These are phyloP conservation scores for Bradypus variegatus DNA, from an alignment of 2,797 vertebrate species.

Conservation along the genomic window DNA sequence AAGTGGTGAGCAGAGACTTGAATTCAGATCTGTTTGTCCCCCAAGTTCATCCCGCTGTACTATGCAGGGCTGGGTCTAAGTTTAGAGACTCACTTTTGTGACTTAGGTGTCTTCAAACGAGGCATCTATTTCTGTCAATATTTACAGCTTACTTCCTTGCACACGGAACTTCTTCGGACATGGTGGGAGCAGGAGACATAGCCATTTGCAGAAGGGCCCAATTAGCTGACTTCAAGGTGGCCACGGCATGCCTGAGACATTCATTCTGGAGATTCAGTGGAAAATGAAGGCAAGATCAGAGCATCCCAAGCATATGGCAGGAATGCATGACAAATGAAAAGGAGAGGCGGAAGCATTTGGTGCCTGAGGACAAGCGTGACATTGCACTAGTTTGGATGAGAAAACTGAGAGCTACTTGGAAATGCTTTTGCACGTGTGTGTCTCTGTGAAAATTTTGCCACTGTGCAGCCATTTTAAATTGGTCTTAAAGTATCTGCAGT, in stretches of 20 bases:
- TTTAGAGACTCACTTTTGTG: neutral
- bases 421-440: neutral
- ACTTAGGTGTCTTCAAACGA: neutral
- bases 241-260: neutral
- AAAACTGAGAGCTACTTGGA: neutral
- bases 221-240: conserved; percentile 26
- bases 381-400: neutral
- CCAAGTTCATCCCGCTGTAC: neutral
- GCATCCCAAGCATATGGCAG: neutral
- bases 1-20: neutral
- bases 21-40: neutral
- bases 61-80: accelerated
- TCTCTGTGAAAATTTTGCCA: neutral
- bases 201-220: conserved; percentile 8
- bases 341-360: neutral
- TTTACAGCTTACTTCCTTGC: neutral
- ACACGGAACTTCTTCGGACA: neutral
- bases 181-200: neutral
- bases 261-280: conserved; percentile 36
- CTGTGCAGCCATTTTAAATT: neutral
- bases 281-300: conserved; percentile 24
- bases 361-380: neutral
- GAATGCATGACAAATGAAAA: neutral
- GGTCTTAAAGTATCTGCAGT: neutral
- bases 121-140: neutral